Evolutionary conservation across 2,888 invertebrate genomes (phyloP).

Genomic region (Acleris cristana): DNA sequence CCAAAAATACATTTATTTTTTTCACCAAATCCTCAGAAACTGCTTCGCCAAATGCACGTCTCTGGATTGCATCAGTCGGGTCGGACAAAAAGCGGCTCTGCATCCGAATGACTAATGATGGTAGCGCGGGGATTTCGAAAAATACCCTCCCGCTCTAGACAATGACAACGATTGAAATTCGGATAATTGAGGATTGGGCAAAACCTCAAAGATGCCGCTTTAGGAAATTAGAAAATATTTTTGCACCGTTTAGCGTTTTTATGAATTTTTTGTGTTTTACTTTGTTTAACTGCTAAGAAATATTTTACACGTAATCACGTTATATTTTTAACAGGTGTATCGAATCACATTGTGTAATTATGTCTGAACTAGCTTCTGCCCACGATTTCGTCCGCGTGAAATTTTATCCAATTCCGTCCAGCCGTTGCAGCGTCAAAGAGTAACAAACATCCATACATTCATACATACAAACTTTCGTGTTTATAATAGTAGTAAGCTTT

Average conservation of each 20-base stretch:
- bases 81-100: constrained; percentile 65
- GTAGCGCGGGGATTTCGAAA: constrained; percentile 64
- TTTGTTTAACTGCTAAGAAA: neutral
- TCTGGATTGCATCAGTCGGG: constrained; percentile 59
- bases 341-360: no score
- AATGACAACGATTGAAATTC: constrained; percentile 65
- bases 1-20: constrained; percentile 37
- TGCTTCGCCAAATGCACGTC: constrained; percentile 50
- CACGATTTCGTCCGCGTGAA: no score
- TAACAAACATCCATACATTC: no score
- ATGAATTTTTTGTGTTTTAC: constrained; percentile 4
- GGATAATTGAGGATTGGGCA: constrained; percentile 57
- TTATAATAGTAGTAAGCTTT: no score
- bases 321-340: neutral
- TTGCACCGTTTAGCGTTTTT: constrained; percentile 29
- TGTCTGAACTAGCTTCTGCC: no score
- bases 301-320: neutral
- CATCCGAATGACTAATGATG: constrained; percentile 75
- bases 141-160: constrained; percentile 68
- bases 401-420: no score
- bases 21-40: constrained; percentile 40
- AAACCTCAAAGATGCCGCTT: constrained; percentile 51
- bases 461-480: no score
- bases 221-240: constrained; percentile 25
- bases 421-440: no score